phyloP scores from a whole-genome alignment of 1,140 invertebrate genomes.

The Dendrolimus kikuchii region DNA sequence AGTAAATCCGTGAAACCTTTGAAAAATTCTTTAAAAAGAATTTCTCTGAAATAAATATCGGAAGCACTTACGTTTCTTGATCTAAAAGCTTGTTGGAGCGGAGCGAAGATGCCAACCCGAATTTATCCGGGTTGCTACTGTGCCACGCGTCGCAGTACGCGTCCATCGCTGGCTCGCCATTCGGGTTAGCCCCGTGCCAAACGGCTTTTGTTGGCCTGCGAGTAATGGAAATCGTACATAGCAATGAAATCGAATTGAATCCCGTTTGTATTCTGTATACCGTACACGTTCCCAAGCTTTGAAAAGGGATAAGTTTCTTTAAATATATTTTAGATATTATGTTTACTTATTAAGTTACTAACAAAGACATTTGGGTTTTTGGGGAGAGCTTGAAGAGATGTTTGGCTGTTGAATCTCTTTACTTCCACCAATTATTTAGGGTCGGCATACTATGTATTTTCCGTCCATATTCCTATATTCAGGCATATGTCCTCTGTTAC shows the following conservation, averaged over 20 bases:
- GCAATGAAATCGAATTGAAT: neutral
- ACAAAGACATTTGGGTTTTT: slow-evolving; percentile 2
- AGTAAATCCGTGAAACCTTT: too few relatives aligned
- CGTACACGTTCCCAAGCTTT: neutral
- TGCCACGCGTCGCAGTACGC: slow-evolving; percentile 96
- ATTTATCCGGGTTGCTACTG: slow-evolving; percentile 81
- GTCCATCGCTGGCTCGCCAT: slow-evolving; percentile 88
- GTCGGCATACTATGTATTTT: too few relatives aligned
- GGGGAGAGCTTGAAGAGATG: neutral
- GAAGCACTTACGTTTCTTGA: slow-evolving; percentile 74
- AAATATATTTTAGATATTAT: too few relatives aligned
- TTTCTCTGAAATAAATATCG: slow-evolving; percentile 3
- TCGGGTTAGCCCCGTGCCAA: slow-evolving; percentile 92
- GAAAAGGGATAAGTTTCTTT: too few relatives aligned
- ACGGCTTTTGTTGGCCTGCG: slow-evolving; percentile 91
- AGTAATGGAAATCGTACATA: slow-evolving; percentile 27
- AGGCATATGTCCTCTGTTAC: too few relatives aligned
- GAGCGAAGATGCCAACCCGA: slow-evolving; percentile 88
- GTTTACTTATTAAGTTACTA: neutral
- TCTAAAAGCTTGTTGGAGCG: slow-evolving; percentile 85
- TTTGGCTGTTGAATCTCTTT: too few relatives aligned
- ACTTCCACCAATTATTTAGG: too few relatives aligned
- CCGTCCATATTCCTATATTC: too few relatives aligned
- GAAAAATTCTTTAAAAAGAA: too few relatives aligned
- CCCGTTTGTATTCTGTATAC: neutral